A percentile compares a stretch with the other conserved stretches of the same genome.
Conservation (phyloP, 2,888 invertebrate species). For the Sphecodes monilicornis region DNA sequence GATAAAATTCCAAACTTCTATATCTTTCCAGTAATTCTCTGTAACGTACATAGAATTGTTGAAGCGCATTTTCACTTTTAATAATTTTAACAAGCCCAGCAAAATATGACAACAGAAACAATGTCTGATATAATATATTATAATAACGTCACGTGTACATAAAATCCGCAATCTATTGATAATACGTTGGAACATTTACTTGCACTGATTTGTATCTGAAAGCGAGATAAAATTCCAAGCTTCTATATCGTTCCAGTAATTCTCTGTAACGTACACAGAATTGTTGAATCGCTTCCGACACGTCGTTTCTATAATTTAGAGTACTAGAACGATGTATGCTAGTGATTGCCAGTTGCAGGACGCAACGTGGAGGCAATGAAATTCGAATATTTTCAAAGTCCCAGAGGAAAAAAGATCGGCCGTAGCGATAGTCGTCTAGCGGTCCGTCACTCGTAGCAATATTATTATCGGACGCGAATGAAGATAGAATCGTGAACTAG, state of each 20-base stretch:
- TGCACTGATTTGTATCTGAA: background rate
- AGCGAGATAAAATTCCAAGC: background rate
- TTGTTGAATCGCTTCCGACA: background rate
- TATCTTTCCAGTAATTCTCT: background rate
- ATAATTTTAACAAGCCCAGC: no score
- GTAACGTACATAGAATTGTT: background rate
- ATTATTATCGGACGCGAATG: slow-evolving; percentile 37
- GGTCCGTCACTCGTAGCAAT: slow-evolving; percentile 37
- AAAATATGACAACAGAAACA: no score
- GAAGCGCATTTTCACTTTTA: no score
- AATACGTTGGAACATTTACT: background rate
- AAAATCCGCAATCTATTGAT: background rate
- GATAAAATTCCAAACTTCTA: background rate
- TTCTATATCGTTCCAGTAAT: background rate
- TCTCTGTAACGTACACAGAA: background rate
- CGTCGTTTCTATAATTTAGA: background rate
- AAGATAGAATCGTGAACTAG: slow-evolving; percentile 41
- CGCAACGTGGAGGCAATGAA: background rate
- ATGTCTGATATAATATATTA: no score
- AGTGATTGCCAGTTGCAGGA: background rate
- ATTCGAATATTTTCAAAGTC: background rate
- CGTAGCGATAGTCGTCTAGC: slow-evolving; percentile 6
- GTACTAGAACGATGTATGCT: background rate
- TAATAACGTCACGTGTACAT: no score
- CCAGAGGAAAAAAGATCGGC: background rate